Evolutionary conservation across 2,888 invertebrate species (phyloP), one percentile per base, ranked within the genome.

Genomic region (Tetheella fluctuosa): DNA sequence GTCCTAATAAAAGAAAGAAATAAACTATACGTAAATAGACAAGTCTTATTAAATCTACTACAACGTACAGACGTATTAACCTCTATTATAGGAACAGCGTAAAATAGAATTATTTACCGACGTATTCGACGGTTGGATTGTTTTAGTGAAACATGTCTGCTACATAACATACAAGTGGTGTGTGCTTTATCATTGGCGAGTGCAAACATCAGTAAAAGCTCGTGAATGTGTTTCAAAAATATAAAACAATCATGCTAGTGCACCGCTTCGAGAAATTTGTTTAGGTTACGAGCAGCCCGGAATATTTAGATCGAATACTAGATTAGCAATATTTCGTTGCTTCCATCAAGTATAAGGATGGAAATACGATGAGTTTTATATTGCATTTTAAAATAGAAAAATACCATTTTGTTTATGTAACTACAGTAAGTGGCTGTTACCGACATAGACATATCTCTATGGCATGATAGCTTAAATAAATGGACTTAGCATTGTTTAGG

Each of bases 171-270:
- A 70, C 72, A 72, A 77, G 75, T 80, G 73, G 79, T 67, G 71
- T 86, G 88, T 79, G 79, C 80, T 87, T 75, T 87, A 89, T 88
- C 88, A 88, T 85, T 88, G 80, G 80, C 79, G 69, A 83, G 81
- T 84, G 83, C 81, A 84, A 86, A 86, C 81, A 83, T 75, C 76
- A 80, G 80, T 79, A 83, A 84, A 84, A 85, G 77, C 79, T 76
- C 59, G 70, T 73, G 66, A 79, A 78, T 76, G 73, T 69, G 70
- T 75, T 75, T 70, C 68, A 69, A 74, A 77, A 81, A 83, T 76
- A 82, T 84, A 81, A 80, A 85, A 84, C 81, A 83, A 74, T 77
- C 68, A 68, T 65, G 62, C 61, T 68, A 70, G 71, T 79, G 80
- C 74, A 73, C 62, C 64, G 48, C n/a, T 69, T 67, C 68, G 64